Evolutionary conservation across 2,888 invertebrate genomes (phyloP).

Genomic region (Morpho helenor): DNA sequence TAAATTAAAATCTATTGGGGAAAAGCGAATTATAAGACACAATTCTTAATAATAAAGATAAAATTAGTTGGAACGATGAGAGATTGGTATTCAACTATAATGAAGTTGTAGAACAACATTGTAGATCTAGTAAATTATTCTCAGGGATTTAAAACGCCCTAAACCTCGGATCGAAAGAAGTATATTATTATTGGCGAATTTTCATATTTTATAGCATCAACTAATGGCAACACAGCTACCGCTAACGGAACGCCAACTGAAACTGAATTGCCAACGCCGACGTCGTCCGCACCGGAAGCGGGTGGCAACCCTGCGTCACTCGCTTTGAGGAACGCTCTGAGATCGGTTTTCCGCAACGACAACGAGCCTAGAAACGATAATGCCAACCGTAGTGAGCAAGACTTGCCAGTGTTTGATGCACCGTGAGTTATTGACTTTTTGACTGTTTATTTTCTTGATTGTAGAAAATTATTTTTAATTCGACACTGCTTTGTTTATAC

Average conservation of each 20-base stretch:
- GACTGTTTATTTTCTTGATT: too few species aligned
- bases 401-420: constrained; percentile 58
- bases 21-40: too few species aligned
- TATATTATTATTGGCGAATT: too few species aligned
- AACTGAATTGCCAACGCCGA: constrained; percentile 65
- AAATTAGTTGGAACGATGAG: too few species aligned
- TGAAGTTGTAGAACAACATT: too few species aligned
- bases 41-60: too few species aligned
- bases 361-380: constrained; percentile 38
- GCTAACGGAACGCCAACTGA: constrained; percentile 59
- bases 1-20: too few species aligned
- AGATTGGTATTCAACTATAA: too few species aligned
- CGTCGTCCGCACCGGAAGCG: constrained; percentile 57
- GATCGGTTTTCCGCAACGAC: not conserved
- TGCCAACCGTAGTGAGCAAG: constrained; percentile 47
- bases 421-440: constrained; percentile 43
- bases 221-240: constrained; percentile 40
- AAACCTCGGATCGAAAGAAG: too few species aligned
- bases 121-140: too few species aligned
- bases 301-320: constrained; percentile 50
- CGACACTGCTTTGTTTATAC: not conserved
- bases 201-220: constrained; percentile 12
- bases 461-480: too few species aligned
- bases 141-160: too few species aligned
- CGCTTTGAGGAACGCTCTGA: constrained; percentile 44